These are phyloP conservation scores for Latrodectus elegans DNA, from an alignment of 2,888 invertebrate species.

Conservation along the genomic window DNA sequence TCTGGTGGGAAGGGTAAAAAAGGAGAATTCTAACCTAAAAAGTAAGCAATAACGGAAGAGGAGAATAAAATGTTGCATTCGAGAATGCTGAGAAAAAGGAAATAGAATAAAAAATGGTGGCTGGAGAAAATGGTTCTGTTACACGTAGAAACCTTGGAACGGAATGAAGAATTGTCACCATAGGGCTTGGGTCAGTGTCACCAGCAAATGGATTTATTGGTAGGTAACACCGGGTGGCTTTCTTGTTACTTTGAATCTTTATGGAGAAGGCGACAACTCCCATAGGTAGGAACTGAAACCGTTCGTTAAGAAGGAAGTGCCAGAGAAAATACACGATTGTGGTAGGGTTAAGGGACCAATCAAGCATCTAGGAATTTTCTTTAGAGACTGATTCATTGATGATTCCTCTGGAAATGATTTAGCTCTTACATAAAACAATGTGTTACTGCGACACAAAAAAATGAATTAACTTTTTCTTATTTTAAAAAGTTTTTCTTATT, in stretches of 20 bases:
- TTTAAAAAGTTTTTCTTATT: too few species aligned
- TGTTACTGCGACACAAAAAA: too few species aligned
- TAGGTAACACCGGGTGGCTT: conserved; percentile 27
- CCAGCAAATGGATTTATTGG: conserved; percentile 63
- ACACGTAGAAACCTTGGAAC: conserved; percentile 3
- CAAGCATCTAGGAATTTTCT: neutral
- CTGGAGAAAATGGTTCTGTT: neutral
- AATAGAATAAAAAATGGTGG: neutral
- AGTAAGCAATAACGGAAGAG: conserved; percentile 33
- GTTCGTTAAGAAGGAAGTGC: conserved; percentile 19
- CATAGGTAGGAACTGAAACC: conserved; percentile 41
- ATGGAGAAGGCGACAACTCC: conserved; percentile 54
- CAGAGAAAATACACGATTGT: conserved; percentile 17
- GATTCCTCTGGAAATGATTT: too few species aligned
- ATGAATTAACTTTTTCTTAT: too few species aligned
- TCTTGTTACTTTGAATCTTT: conserved; percentile 53
- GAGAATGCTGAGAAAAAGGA: conserved; percentile 2
- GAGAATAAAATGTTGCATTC: too few species aligned
- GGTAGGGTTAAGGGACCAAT: conserved; percentile 8
- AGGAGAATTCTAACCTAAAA: neutral
- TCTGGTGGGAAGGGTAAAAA: neutral
- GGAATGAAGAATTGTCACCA: conserved; percentile 58
- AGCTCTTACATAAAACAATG: too few species aligned
- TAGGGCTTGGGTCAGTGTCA: conserved; percentile 49
- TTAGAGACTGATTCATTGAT: too few species aligned